Percentiles rank a stretch among this genome's conserved stretches.
Evolutionary conservation across 2,888 invertebrate species (phyloP).

Genomic region (Balanococcus diminutus): DNA sequence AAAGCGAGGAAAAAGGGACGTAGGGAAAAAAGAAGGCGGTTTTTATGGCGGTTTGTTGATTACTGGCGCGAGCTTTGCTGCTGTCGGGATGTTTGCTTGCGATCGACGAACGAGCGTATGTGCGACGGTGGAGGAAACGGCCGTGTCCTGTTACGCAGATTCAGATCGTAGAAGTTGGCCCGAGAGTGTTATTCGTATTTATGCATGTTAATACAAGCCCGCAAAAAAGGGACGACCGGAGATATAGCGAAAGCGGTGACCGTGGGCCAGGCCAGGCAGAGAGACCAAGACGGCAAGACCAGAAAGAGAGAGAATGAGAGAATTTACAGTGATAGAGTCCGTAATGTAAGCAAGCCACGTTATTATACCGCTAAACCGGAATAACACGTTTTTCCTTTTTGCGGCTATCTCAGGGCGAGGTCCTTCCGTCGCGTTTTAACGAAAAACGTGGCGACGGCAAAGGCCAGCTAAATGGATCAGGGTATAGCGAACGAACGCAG

Average conservation of each 20-base stretch:
- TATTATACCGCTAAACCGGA: slow-evolving; percentile 9
- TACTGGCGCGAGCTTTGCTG: not conserved
- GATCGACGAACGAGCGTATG: not conserved
- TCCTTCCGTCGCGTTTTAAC: not conserved
- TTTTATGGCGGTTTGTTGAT: slow-evolving; percentile 28
- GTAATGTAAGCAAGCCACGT: slow-evolving; percentile 27
- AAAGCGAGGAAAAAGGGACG: not conserved
- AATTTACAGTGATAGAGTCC: slow-evolving; percentile 2
- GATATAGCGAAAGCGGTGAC: not conserved
- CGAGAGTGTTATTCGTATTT: slow-evolving; percentile 28
- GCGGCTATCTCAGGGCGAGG: not conserved
- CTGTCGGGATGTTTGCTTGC: too few species aligned
- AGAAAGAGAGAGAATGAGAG: not conserved
- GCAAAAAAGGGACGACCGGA: not conserved
- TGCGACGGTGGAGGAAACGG: not conserved
- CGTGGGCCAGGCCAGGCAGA: too few species aligned
- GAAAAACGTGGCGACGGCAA: not conserved
- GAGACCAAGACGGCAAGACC: too few species aligned
- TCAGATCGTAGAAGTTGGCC: slow-evolving; percentile 1
- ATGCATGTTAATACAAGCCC: slow-evolving; percentile 19
- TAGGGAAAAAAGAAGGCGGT: not conserved
- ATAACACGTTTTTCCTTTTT: slow-evolving; percentile 29
- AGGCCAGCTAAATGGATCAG: not conserved
- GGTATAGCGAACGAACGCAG: too few species aligned
- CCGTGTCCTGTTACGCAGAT: not conserved